Evolutionary conservation across 2,888 invertebrate genomes (phyloP), one percentile per base, ranked within the genome.

Genomic region (Mythimna pallens): DNA sequence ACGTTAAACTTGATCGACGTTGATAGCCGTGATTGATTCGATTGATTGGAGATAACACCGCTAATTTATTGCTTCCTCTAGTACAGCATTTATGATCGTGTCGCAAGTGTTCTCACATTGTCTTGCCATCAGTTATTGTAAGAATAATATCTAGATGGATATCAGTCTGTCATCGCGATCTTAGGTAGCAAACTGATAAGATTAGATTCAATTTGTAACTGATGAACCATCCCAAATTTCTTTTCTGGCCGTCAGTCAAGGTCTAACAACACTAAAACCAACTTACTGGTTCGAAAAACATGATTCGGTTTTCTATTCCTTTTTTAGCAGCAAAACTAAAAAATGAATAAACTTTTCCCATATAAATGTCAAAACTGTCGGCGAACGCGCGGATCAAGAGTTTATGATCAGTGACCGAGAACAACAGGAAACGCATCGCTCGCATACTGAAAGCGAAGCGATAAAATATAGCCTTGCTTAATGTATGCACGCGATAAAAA

Each of bases 61-160:
- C 14, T 54, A 70, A 76, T 81, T 81, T 81, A 84, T 82, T 63
- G 77, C 70, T 84, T 81, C 73, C 82, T 74, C 54, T 43, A 34
- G 30, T 57, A 20, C 47, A 70, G 34, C 57, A 22, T 55, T 62
- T 58, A 64, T 50, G 58, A n/a, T 43, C 34, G 58, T 59, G 59
- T 54, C 59, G 34, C 78, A 71, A 59, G 52, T 65, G 43, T 77
- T 57, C 43, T 58, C 22, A 52, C 40, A 22, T 43, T 25, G 30
- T 65, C 25, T 14, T 14, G 5, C 12, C n/a, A 50, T 22, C 66
- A 20, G 63, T 22, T 64, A 43, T 20, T 9, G 50, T 61, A 14
- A 55, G 55, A 61, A 64, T 25, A 14, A 34, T 22, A 9, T 34
- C 0, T 20, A 30, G 71, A 36, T 52, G 3, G 25, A 20, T n/a